These are phyloP conservation scores for Zoanthus gigantus DNA, from an alignment of 92 coral and sea anemone genomes.

Conservation along the genomic window DNA sequence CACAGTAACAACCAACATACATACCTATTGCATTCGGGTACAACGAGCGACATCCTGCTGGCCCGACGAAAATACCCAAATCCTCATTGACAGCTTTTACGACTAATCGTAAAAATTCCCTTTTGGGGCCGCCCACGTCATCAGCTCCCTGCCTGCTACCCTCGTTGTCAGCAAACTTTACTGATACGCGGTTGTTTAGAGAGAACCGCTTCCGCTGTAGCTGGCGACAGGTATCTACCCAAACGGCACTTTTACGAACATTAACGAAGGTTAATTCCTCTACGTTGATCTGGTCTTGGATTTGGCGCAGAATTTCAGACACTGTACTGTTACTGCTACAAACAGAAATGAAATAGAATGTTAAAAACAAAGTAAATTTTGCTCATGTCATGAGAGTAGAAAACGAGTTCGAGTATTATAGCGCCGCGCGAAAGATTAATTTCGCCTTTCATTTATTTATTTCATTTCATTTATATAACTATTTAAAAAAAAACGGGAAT, in stretches of 20 bases:
- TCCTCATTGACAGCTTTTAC: conserved; percentile 69
- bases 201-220: conserved; percentile 6
- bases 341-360: background rate
- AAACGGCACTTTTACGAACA: conserved; percentile 16
- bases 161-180: conserved; percentile 8
- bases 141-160: conserved; percentile 20
- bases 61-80: conserved; percentile 44
- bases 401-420: background rate
- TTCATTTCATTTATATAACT: background rate
- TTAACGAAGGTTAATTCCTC: background rate
- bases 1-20: background rate
- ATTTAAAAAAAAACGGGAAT: background rate
- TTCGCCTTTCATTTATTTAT: conserved; percentile 1
- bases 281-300: conserved; percentile 3
- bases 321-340: conserved; percentile 3
- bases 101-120: conserved; percentile 60
- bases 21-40: conserved; percentile 12
- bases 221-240: conserved; percentile 6
- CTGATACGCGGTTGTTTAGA: conserved; percentile 8
- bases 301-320: conserved; percentile 6
- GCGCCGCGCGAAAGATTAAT: background rate
- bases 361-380: background rate
- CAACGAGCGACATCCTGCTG: conserved; percentile 15
- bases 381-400: background rate
- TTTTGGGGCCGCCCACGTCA: conserved; percentile 45